These are phyloP conservation scores for Daubentonia madagascariensis DNA, from an alignment of 2,113 vertebrate genomes.

Conservation along the genomic window DNA sequence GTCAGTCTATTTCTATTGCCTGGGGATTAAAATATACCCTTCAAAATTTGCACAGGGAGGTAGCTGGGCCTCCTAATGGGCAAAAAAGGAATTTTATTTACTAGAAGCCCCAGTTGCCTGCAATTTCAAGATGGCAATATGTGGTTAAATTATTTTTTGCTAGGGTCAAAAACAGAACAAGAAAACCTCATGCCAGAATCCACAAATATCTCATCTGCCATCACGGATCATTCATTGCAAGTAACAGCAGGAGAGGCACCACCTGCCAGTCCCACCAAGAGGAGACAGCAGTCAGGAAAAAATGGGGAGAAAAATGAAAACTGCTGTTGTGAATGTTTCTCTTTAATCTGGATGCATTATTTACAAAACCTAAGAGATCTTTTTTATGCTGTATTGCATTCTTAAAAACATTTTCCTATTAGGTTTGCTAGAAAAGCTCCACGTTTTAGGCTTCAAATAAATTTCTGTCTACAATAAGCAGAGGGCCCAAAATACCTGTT, in stretches of 20 bases:
- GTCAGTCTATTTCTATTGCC: not conserved
- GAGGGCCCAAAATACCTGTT: conserved; percentile 1
- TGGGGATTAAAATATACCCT: not conserved
- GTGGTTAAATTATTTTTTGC: not conserved
- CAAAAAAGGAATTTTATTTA: not conserved
- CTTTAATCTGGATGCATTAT: not conserved
- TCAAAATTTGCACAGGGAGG: not conserved
- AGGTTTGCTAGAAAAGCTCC: not conserved
- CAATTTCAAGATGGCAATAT: conserved; percentile 17
- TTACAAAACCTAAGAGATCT: not conserved
- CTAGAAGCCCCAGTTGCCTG: not conserved
- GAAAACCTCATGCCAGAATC: not conserved
- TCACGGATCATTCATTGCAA: not conserved
- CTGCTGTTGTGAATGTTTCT: not conserved
- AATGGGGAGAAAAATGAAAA: not conserved
- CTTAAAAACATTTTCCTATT: conserved; percentile 37
- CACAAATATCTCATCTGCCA: not conserved
- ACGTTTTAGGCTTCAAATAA: not conserved
- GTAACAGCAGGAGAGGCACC: not conserved
- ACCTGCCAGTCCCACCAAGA: not conserved
- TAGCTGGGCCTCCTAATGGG: not conserved
- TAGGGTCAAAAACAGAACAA: not conserved
- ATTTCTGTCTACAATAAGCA: conserved; percentile 51
- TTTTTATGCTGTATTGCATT: not conserved
- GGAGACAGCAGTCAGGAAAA: not conserved